phyloP scores from a whole-genome alignment of 2,888 invertebrate species.

The Mylabris sibirica region DNA sequence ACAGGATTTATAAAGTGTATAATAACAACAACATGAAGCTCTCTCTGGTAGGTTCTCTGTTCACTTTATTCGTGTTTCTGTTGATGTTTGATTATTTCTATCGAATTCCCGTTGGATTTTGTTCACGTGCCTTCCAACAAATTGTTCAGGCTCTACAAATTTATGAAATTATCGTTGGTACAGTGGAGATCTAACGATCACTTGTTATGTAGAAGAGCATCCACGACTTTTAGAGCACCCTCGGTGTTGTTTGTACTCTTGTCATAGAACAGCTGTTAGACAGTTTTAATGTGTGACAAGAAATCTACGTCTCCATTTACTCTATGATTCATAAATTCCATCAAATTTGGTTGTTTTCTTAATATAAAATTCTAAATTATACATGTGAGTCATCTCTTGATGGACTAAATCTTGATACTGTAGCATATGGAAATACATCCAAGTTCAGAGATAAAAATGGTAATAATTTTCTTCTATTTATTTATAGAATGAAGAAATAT shows the following conservation, averaged over 20 bases:
- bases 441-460: not conserved
- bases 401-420: not conserved
- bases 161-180: not conserved
- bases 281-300: not conserved
- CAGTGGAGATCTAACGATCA: not conserved
- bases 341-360: conserved; percentile 9
- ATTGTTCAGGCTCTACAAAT: not conserved
- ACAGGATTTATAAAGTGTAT: conserved; percentile 13
- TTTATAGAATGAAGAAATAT: not conserved
- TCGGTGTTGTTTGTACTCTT: not conserved
- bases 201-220: too few species aligned
- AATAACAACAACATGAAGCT: conserved; percentile 24
- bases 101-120: not conserved
- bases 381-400: not conserved
- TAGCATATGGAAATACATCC: not conserved
- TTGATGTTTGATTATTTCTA: conserved; percentile 18
- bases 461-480: not conserved
- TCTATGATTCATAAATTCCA: not conserved
- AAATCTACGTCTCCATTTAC: not conserved
- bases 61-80: not conserved
- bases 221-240: not conserved
- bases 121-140: not conserved
- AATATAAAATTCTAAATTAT: not conserved
- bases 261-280: not conserved
- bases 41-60: conserved; percentile 26